These are phyloP conservation scores for Resseliella maxima DNA, from an alignment of 2,888 invertebrate genomes.

Conservation along the genomic window DNA sequence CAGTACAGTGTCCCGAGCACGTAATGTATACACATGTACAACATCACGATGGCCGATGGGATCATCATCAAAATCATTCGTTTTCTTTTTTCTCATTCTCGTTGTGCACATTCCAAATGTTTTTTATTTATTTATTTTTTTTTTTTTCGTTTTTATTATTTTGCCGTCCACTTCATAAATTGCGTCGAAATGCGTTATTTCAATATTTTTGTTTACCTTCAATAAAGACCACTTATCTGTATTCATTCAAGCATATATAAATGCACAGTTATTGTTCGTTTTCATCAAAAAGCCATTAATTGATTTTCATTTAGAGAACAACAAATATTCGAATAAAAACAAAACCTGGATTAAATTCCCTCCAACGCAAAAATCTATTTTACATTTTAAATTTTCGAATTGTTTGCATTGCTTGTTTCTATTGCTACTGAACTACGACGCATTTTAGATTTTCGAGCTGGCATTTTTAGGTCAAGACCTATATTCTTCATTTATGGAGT, in stretches of 20 bases:
- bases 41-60: background rate
- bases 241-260: background rate
- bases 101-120: background rate
- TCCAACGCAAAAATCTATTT: background rate
- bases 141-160: background rate
- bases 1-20: background rate
- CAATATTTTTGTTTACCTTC: slow-evolving; percentile 5
- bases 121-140: background rate
- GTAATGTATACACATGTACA: background rate
- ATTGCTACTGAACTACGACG: too few relatives aligned
- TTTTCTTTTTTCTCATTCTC: too few relatives aligned
- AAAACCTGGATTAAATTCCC: background rate
- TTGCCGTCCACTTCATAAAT: background rate
- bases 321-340: background rate
- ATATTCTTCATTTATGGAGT: background rate
- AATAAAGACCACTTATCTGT: background rate
- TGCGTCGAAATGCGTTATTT: background rate
- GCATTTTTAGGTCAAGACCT: background rate
- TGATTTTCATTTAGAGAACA: slow-evolving; percentile 21
- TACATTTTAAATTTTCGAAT: background rate
- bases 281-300: slow-evolving; percentile 37
- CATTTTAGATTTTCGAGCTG: too few relatives aligned
- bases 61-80: background rate
- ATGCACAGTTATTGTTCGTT: background rate
- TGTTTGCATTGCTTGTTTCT: too few relatives aligned